phyloP scores from a whole-genome alignment of 2,797 vertebrate genomes.

The Cottoperca gobio region DNA sequence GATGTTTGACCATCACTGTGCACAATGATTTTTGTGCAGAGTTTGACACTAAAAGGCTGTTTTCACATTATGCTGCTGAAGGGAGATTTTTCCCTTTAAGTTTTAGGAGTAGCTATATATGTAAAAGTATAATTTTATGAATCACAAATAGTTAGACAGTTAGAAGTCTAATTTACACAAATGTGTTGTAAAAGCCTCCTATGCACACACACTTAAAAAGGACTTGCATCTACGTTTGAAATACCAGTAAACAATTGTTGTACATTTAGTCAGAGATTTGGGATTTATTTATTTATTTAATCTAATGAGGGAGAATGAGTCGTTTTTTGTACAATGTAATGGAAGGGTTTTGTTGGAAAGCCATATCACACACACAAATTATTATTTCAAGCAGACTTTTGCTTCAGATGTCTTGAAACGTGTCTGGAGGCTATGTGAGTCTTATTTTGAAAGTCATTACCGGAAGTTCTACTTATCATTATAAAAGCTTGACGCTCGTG shows the following conservation, averaged over 20 bases:
- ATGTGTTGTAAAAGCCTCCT: too few relatives aligned
- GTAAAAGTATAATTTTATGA: background rate
- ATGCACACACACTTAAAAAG: background rate
- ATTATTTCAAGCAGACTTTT: background rate
- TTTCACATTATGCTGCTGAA: background rate
- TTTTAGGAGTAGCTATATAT: background rate
- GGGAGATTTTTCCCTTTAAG: background rate
- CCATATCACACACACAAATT: background rate
- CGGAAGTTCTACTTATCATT: slow-evolving; percentile 17
- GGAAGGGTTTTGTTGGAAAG: background rate
- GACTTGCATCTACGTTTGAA: background rate
- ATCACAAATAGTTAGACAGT: background rate
- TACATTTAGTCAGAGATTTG: background rate
- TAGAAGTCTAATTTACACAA: too few relatives aligned
- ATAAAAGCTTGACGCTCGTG: rapidly evolving
- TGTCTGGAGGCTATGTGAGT: rapidly evolving
- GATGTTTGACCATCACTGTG: background rate
- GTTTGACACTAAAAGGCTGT: too few relatives aligned
- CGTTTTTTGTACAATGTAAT: background rate
- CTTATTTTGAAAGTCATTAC: slow-evolving; percentile 46
- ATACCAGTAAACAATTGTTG: too few relatives aligned
- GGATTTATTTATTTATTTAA: background rate
- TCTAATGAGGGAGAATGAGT: background rate
- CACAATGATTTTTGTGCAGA: background rate
- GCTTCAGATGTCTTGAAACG: background rate